Evolutionary conservation across 2,113 vertebrate genomes (phyloP).

Genomic region (Larimichthys crocea): DNA sequence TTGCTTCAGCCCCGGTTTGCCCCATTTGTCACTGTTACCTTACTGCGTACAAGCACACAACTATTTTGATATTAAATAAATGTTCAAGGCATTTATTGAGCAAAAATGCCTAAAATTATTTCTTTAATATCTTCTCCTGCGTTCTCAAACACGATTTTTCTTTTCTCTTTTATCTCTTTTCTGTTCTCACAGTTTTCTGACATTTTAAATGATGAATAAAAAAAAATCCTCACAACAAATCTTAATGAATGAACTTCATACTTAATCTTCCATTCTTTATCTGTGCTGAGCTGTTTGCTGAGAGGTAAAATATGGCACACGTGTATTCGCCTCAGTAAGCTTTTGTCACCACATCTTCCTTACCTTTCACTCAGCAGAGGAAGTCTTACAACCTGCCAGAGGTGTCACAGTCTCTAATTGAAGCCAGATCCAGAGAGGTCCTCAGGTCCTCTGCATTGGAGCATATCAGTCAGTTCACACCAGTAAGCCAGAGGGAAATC

Average conservation of each 20-base stretch:
- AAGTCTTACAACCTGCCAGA: constrained; percentile 34
- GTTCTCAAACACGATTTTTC: too few relatives aligned
- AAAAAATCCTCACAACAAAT: neutral
- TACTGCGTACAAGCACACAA: neutral
- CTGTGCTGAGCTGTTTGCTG: neutral
- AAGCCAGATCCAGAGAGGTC: constrained; percentile 55
- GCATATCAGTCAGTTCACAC: constrained; percentile 60
- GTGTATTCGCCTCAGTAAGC: constrained; percentile 36
- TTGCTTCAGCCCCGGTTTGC: neutral
- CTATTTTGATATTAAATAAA: neutral
- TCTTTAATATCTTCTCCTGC: too few relatives aligned
- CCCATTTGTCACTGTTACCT: neutral
- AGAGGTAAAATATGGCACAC: constrained; percentile 5
- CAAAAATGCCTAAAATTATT: too few relatives aligned
- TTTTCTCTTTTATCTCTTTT: too few relatives aligned
- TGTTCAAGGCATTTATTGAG: neutral
- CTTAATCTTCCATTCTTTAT: neutral
- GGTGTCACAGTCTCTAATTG: constrained; percentile 65
- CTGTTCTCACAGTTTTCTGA: neutral
- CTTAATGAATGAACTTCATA: too few relatives aligned
- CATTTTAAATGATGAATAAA: neutral
- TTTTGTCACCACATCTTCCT: constrained; percentile 20
- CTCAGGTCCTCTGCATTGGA: constrained; percentile 53
- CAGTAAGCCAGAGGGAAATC: constrained; percentile 64
- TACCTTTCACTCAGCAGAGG: constrained; percentile 32